Conservation (phyloP, 2,797 vertebrate genomes). For the Gila robusta region DNA sequence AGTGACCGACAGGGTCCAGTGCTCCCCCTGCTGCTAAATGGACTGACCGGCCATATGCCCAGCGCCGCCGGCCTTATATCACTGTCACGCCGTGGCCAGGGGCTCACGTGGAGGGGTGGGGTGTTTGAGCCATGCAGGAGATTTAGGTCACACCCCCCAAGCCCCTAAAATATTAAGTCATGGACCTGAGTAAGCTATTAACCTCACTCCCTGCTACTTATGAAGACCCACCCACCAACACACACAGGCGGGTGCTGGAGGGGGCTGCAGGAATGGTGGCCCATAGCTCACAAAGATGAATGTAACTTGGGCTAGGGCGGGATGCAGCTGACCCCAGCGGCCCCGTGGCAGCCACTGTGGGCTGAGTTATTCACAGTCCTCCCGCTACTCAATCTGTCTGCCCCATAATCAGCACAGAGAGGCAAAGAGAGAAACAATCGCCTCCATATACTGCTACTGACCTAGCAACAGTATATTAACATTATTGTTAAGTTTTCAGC, state of each 20-base stretch:
- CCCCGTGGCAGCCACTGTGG: slow-evolving; percentile 69
- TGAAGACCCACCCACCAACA: slow-evolving; percentile 37
- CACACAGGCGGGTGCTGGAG: slow-evolving; percentile 27
- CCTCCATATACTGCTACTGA: background rate
- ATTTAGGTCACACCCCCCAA: slow-evolving; percentile 68
- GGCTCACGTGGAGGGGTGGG: slow-evolving; percentile 53
- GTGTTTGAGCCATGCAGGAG: slow-evolving; percentile 54
- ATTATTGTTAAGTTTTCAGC: background rate
- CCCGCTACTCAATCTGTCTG: slow-evolving; percentile 65
- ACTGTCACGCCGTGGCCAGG: slow-evolving; percentile 69
- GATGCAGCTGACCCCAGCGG: slow-evolving; percentile 72
- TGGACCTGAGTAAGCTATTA: slow-evolving; percentile 56
- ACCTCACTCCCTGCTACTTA: slow-evolving; percentile 49
- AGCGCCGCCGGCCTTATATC: slow-evolving; percentile 76
- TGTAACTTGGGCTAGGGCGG: slow-evolving; percentile 53
- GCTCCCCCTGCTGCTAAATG: slow-evolving; percentile 84
- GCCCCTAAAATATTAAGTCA: slow-evolving; percentile 54
- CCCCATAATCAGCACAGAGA: slow-evolving; percentile 70
- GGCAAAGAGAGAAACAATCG: slow-evolving; percentile 1
- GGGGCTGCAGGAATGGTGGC: slow-evolving; percentile 53
- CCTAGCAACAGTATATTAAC: slow-evolving; percentile 9
- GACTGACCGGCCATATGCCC: slow-evolving; percentile 84
- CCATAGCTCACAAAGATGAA: slow-evolving; percentile 67
- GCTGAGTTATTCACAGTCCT: slow-evolving; percentile 74
- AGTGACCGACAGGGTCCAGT: slow-evolving; percentile 84